These are phyloP conservation scores for Falcunculus frontatus DNA, from an alignment of 2,113 vertebrate species.

Conservation along the genomic window DNA sequence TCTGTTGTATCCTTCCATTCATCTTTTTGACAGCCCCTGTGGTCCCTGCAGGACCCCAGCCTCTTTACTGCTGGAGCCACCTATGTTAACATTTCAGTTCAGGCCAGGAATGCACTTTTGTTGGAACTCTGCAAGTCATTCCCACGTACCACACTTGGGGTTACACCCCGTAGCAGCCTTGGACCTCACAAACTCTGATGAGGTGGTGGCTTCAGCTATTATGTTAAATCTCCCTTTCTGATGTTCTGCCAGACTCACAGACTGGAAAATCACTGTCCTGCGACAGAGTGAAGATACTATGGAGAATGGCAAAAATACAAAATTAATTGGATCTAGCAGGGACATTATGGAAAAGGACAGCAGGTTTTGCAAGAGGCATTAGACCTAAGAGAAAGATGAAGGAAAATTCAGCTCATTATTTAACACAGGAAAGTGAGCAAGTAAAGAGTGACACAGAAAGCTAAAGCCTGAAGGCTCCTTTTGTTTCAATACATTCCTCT, in stretches of 20 bases:
- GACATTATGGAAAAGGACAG: neutral
- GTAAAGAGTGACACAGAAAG: neutral
- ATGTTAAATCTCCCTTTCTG: neutral
- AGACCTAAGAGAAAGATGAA: neutral
- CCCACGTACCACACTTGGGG: accelerated
- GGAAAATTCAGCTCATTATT: neutral
- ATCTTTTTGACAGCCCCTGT: neutral
- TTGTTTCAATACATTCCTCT: neutral
- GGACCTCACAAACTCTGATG: neutral
- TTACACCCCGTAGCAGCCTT: neutral
- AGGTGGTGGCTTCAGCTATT: neutral
- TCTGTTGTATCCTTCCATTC: neutral
- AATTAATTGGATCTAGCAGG: neutral
- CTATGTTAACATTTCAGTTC: neutral
- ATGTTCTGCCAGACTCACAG: neutral
- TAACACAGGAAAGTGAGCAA: neutral
- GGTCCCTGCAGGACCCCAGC: neutral
- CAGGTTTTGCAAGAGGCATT: neutral
- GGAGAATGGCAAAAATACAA: neutral
- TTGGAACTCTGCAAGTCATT: neutral
- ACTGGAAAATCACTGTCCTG: constrained; percentile 1
- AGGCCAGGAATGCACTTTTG: neutral
- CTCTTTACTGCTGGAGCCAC: neutral
- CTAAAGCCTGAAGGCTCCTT: neutral
- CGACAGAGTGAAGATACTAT: neutral